Evolutionary conservation across 2,797 vertebrate genomes (phyloP).

Genomic region (Mastacembelus armatus): DNA sequence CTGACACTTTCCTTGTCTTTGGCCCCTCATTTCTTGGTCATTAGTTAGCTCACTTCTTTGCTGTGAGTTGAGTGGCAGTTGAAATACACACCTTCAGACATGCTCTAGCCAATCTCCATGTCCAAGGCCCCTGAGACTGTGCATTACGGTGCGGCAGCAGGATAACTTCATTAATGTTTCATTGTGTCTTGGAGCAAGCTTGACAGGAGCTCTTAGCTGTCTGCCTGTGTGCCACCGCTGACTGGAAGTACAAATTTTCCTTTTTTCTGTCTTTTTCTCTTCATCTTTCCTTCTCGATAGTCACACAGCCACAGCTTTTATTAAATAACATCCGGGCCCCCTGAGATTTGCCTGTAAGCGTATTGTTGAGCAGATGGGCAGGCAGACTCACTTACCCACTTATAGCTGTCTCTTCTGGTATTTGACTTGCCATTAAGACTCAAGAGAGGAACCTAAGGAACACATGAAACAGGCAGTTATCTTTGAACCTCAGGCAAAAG

Average conservation of each 20-base stretch:
- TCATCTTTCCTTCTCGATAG: constrained; percentile 11
- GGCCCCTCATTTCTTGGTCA: constrained; percentile 3
- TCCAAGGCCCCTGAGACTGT: constrained; percentile 24
- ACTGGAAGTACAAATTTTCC: constrained; percentile 28
- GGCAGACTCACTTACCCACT: constrained; percentile 42
- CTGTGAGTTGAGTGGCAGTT: constrained; percentile 45
- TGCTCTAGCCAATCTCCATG: constrained; percentile 39
- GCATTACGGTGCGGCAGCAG: constrained; percentile 51
- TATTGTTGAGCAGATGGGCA: constrained; percentile 33
- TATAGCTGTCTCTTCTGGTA: constrained; percentile 48
- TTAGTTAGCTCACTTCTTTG: constrained; percentile 15
- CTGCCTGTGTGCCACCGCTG: constrained; percentile 21
- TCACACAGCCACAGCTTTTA: constrained; percentile 17
- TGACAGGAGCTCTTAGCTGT: constrained; percentile 50
- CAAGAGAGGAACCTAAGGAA: constrained; percentile 4
- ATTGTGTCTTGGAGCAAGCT: constrained; percentile 57
- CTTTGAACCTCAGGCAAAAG: neutral
- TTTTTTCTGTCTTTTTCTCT: neutral
- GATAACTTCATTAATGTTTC: constrained; percentile 72
- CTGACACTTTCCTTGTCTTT: constrained; percentile 10
- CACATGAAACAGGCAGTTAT: constrained; percentile 6
- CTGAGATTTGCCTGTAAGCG: constrained; percentile 41
- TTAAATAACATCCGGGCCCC: constrained; percentile 53
- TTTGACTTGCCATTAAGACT: constrained; percentile 28
- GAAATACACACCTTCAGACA: constrained; percentile 41